These are phyloP conservation scores for Bombus waltoni DNA, from an alignment of 1,140 invertebrate species.

Conservation along the genomic window DNA sequence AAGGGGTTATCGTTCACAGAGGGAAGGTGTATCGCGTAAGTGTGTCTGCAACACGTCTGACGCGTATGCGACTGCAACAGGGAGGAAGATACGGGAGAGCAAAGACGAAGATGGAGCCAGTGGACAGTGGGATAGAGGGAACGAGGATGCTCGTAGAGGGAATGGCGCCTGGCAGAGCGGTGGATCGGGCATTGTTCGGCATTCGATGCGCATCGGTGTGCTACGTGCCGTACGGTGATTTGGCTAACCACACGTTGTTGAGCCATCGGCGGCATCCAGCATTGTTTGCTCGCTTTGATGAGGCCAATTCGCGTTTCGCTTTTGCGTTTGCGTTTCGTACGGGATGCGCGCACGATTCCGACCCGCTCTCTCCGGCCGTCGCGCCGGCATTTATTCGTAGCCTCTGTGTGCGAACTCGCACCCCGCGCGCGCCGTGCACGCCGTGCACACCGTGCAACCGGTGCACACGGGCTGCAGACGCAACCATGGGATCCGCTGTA, in stretches of 20 bases:
- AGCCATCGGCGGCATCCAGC: conserved; percentile 78
- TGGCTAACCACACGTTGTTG: conserved; percentile 83
- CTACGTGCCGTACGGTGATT: conserved; percentile 79
- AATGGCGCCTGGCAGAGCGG: conserved; percentile 15
- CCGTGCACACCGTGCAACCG: not conserved
- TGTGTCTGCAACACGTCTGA: conserved; percentile 14
- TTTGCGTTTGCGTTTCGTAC: conserved; percentile 68
- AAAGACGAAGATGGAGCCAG: not conserved
- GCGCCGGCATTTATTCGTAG: conserved; percentile 28
- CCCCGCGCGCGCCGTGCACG: not conserved
- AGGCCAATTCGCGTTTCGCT: conserved; percentile 81
- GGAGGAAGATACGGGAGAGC: not conserved
- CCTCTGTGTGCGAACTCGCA: not conserved
- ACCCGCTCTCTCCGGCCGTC: not conserved
- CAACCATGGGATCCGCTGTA: not conserved
- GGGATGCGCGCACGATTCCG: conserved; percentile 60
- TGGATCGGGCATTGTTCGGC: conserved; percentile 62
- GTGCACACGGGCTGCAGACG: not conserved
- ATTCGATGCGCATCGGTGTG: conserved; percentile 69
- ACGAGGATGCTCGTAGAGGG: conserved; percentile 12
- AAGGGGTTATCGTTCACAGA: conserved; percentile 43
- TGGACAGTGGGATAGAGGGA: not conserved
- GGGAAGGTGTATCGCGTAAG: conserved; percentile 34
- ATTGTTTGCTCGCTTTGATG: conserved; percentile 83
- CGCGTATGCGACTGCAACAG: not conserved